Percentiles rank a stretch among this genome's conserved stretches.
These are phyloP conservation scores for Leptodactylus fallax DNA, from an alignment of 2,797 vertebrate genomes.

Conservation along the genomic window DNA sequence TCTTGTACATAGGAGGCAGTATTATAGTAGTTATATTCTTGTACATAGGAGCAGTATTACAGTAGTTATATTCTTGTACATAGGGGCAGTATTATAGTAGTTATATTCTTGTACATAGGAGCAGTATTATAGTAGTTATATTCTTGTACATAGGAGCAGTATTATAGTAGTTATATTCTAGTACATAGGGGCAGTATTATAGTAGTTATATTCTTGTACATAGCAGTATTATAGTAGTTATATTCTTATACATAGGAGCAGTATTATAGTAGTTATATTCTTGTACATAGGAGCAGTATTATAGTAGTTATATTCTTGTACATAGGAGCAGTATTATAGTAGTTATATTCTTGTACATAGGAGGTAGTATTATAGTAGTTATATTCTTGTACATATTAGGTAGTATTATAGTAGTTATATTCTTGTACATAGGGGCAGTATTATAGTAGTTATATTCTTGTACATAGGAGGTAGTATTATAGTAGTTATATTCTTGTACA, in stretches of 20 bases:
- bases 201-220: too few relatives aligned
- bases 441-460: neutral
- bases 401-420: too few relatives aligned
- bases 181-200: too few relatives aligned
- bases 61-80: slow-evolving; percentile 11
- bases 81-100: neutral
- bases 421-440: too few relatives aligned
- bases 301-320: neutral
- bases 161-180: too few relatives aligned
- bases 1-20: neutral
- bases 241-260: slow-evolving; percentile 1
- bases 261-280: slow-evolving; percentile 18
- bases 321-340: too few relatives aligned
- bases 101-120: neutral
- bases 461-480: neutral
- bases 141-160: too few relatives aligned
- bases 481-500: neutral
- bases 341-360: too few relatives aligned
- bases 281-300: neutral
- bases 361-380: too few relatives aligned
- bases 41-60: slow-evolving; percentile 2
- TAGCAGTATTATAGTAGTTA: slow-evolving; percentile 3
- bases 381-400: too few relatives aligned
- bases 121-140: too few relatives aligned
- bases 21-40: slow-evolving; percentile 6